Base-by-base conservation (phyloP, 1,140 invertebrate species). In the Philopotamus ludificatus region DNA sequence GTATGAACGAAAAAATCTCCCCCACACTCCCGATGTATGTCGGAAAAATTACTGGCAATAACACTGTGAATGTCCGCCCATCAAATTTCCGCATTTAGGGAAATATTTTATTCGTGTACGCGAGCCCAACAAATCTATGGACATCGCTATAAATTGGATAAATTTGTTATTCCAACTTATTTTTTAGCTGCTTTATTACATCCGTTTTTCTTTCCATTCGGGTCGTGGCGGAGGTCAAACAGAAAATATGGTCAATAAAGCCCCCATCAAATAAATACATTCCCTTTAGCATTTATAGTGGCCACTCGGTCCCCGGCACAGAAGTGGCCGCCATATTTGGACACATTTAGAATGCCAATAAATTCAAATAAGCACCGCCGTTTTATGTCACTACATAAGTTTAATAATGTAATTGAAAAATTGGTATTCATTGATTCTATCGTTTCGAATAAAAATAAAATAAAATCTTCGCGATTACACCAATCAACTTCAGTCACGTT, bases 161-260 rank as follows among this genome's bases (percentile, higher is more conserved):
- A 63, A 63, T 63, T 54, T 63, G 61, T 63, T 63, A 63, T 63
- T 63, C 51, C 50, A 53, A 51, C 49, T 54, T 63, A 63, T 55
- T 63, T 63, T 63, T 63, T 53, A 53, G 49, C 47, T 53, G 50
- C 50, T 63, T 63, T 63, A 63, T 63, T 53, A 54, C 50, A 28
- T 45, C 61, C 50, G 61, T 63, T 63, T 63, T 63, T 63, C 61
- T 54, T 53, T 26, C 49, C 34, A 41, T 63, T 63, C 44, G 61
- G 51, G 50, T 63, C 51, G 42, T 47, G 22, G 7, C 50, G 51
- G 50, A 63, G 61, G 61, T 63, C 61, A 63, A 63, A 53, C 39
- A 47, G 28, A 45, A 63, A 54, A 63, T 54, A 63, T 63, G 61
- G 61, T 47, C 61, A 63, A 63, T 63, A 63, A 60, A 60, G 57